Percentiles rank a stretch among this genome's conserved stretches.
These are phyloP conservation scores for Drosophila prolongata DNA, from an alignment of 2,888 invertebrate genomes.

Conservation along the genomic window DNA sequence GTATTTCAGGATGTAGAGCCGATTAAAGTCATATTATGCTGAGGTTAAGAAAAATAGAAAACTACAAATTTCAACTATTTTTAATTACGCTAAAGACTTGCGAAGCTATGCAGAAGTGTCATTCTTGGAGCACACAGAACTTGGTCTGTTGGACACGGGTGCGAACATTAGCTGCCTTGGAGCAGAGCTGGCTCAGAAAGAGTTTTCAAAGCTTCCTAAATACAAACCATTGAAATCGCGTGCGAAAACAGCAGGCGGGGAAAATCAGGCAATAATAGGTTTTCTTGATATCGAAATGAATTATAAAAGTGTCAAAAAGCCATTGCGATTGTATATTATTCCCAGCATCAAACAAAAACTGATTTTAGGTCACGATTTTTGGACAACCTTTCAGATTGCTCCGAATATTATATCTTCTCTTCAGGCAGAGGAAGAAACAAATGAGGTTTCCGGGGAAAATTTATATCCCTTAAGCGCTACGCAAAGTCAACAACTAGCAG, in stretches of 20 bases:
- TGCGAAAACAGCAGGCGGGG: not conserved
- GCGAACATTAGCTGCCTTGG: not conserved
- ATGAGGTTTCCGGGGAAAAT: not conserved
- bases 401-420: not conserved
- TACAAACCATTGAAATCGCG: not conserved
- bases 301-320: not conserved
- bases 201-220: too few relatives aligned
- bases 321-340: not conserved
- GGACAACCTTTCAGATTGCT: not conserved
- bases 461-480: not conserved
- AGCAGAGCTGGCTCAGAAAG: too few relatives aligned
- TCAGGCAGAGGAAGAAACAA: not conserved
- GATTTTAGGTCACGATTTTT: not conserved
- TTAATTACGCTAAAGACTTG: not conserved
- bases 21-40: not conserved
- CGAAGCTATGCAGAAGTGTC: not conserved
- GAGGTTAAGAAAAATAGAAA: not conserved
- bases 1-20: not conserved
- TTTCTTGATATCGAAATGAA: not conserved
- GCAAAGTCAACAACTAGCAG: not conserved
- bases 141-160: not conserved
- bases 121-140: not conserved
- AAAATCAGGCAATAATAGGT: not conserved
- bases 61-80: not conserved
- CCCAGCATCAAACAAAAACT: slow-evolving; percentile 2